Evolutionary conservation across 2,888 invertebrate species (phyloP), one percentile per base, ranked within the genome.

Genomic region (Drosophila monieri): DNA sequence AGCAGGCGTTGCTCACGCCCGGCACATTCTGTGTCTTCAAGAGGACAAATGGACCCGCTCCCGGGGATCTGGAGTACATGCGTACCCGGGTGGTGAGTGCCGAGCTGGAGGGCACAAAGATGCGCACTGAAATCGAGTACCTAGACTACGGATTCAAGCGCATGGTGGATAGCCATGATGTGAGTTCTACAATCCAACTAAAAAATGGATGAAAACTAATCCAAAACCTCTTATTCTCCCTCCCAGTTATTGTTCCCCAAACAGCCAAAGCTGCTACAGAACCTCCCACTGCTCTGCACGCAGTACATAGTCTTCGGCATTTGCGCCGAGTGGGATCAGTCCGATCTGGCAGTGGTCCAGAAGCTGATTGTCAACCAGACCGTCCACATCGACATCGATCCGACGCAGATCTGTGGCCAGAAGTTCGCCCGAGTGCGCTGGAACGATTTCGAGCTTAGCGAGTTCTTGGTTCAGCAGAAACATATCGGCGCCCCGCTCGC

Each of bases 91-190:
- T 90, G 49, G 44, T 78, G 15, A 85, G 55, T 49, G 78, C 85
- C n/a, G 69, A 56, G 8, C 43, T 71, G 21, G 74, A 74, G 35
- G 81, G 69, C 27, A 94, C 93, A 18, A 90, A 93, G 56, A 93
- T 95, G 51, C 93, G 94, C 74, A 94, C 95, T 1, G 90, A 94
- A 10, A 94, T 95, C 6, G 90, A 94, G 6, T 95, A 94, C 81
- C 93, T 95, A 89, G 95, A 95, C 90, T 95, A 94, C 85, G 95
- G 95, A n/a, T 94, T 94, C 83, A 93, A 93, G 0, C 93, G 93
- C 2, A 91, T 93, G 12, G 93, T 96, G 60, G 93, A 94, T 15
- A 88, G 93, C 54, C 92, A 92, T 69, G 89, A 91, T 79, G 91
- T 91, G 78, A 88, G 95, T 83, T 30, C 4, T 27, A 15, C 6